phyloP scores from a whole-genome alignment of 1,140 invertebrate species.

The Myzus persicae region DNA sequence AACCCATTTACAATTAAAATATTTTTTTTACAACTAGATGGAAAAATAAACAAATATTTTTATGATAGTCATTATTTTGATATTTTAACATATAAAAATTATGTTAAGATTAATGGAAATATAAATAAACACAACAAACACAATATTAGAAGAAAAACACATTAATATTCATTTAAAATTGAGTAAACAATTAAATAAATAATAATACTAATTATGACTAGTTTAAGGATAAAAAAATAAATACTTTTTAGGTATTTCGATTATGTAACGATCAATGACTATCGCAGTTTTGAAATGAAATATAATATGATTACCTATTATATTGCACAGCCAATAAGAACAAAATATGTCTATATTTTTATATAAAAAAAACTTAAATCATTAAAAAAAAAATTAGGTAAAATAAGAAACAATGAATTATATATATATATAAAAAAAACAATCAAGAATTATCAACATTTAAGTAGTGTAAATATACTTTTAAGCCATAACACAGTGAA shows the following conservation, averaged over 20 bases:
- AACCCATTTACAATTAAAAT: not conserved
- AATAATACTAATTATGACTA: constrained; percentile 7
- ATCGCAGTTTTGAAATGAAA: constrained; percentile 8
- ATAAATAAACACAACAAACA: not conserved
- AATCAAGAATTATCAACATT: constrained; percentile 11
- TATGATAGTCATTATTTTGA: not conserved
- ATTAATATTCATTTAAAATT: not conserved
- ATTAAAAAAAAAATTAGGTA: not conserved
- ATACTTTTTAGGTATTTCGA: constrained; percentile 34
- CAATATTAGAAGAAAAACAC: not conserved
- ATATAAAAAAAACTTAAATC: not conserved
- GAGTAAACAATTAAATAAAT: not conserved
- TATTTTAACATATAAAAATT: not conserved
- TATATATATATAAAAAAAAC: not conserved
- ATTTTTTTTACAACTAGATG: not conserved
- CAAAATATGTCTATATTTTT: not conserved
- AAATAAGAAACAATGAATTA: not conserved
- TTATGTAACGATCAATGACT: not conserved
- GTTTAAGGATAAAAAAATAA: constrained; percentile 1
- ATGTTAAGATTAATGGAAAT: not conserved
- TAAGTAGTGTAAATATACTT: not conserved
- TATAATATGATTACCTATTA: constrained; percentile 21
- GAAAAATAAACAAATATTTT: not conserved
- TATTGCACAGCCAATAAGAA: constrained; percentile 48
- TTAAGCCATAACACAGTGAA: not conserved